These are phyloP conservation scores for Sardina pilchardus DNA, from an alignment of 2,113 vertebrate species.

Conservation along the genomic window DNA sequence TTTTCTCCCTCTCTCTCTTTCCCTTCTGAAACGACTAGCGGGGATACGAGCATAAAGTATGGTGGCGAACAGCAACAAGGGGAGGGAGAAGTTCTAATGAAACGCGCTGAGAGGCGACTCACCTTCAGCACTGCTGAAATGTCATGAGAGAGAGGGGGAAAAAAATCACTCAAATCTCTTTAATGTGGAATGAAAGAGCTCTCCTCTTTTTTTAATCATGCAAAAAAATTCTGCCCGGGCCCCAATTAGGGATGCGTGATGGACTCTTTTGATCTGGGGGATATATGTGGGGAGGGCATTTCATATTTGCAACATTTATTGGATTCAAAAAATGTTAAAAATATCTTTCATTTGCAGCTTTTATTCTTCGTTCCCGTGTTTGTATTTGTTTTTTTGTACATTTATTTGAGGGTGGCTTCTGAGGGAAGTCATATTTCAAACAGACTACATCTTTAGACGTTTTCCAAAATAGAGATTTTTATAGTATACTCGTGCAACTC, in stretches of 20 bases:
- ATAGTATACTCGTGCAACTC: neutral
- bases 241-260: slow-evolving; percentile 10
- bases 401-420: neutral
- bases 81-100: slow-evolving; percentile 28
- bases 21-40: neutral
- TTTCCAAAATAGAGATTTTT: neutral
- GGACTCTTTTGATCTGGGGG: neutral
- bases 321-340: neutral
- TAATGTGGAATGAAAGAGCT: slow-evolving; percentile 31
- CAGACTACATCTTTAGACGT: neutral
- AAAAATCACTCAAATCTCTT: slow-evolving; percentile 20
- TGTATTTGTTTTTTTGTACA: neutral
- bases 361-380: neutral
- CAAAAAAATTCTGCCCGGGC: neutral
- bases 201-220: slow-evolving; percentile 17
- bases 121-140: slow-evolving; percentile 36
- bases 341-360: neutral
- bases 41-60: slow-evolving; percentile 19
- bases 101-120: slow-evolving; percentile 15
- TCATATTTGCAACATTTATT: slow-evolving; percentile 5
- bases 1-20: too few species aligned
- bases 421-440: neutral
- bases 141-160: slow-evolving; percentile 24
- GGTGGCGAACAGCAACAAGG: slow-evolving; percentile 19
- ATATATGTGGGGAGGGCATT: neutral